Base-by-base conservation (phyloP, 2,888 invertebrate species). In the Dusona sp. region DNA sequence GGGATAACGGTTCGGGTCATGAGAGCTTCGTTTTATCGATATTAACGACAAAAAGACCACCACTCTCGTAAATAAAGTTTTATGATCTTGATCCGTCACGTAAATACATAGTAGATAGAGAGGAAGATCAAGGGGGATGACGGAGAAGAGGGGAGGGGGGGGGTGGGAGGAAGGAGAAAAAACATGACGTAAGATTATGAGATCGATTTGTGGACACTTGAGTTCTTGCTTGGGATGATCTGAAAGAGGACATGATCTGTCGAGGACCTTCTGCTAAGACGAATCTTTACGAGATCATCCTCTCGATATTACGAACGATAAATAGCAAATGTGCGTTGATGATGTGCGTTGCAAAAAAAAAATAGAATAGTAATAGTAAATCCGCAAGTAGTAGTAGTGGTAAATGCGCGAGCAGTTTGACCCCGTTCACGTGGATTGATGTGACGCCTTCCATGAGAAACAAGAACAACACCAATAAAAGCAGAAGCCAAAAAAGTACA, bases 31-130 rank as follows among this genome's bases (percentile, higher is more conserved):
- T 51, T 25, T 36, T 45, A 9, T 67, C 65, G 65, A 65, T 77
- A 65, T 77, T 77, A 77, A 72, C 77, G 77, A 65, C 48, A 19
- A 8, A 42, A 61, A 38, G 42, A 22, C 19, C 22, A 16, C 9
- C 77, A 36, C 45, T 25, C 65, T 68, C 67, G 78, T 78, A 38
- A 67, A 78, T 67, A 54, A 36, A 68, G 54, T 68, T 77, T 78
- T 54, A 78, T 78, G 13, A 38, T 54, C 25, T 54, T 38, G 51
- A 68, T 42, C 78, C 67, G 67, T 78, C 78, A 54, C 38, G 51
- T 68, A 68, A 78, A 67, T 54, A 19, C 22, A 9, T 13, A 29
- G 48, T 16, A 6, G n/a, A 13, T 22, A 54, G 38, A 25, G 2
- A 25, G 9, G 13, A 8, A 25, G 22, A 38, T 13, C n/a, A 22